Conservation (phyloP, 37 sponge, comb jelly and placozoan species). For the Amphimedon queenslandica region DNA sequence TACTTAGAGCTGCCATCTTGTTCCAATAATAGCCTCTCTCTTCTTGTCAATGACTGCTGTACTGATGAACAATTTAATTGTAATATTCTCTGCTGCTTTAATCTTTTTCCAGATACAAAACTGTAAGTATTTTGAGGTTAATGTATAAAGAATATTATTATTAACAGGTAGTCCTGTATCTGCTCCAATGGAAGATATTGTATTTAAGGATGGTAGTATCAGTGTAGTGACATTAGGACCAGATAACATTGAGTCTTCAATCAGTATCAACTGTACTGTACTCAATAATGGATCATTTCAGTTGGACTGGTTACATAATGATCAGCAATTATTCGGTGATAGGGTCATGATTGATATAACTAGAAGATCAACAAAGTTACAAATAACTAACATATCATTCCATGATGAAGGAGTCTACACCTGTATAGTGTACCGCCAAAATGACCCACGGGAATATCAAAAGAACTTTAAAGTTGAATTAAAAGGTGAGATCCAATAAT, state of each 20-base stretch:
- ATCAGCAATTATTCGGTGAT: background rate
- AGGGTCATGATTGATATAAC: constrained; percentile 14
- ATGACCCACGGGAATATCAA: background rate
- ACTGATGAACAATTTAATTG: too few species aligned
- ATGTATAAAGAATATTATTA: background rate
- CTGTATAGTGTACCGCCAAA: background rate
- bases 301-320: constrained; percentile 28
- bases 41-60: too few species aligned
- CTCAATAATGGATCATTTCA: constrained; percentile 3
- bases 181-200: background rate
- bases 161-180: background rate
- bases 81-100: too few species aligned
- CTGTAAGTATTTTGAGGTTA: background rate
- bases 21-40: too few species aligned
- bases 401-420: constrained; percentile 11
- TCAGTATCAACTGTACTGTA: constrained; percentile 29
- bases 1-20: too few species aligned
- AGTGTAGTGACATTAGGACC: constrained; percentile 9
- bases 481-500: too few species aligned
- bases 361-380: constrained; percentile 23
- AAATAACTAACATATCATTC: constrained; percentile 10
- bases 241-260: constrained; percentile 1
- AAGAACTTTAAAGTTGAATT: too few species aligned
- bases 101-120: too few species aligned
- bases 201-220: constrained; percentile 7